A percentile compares a stretch with the other conserved stretches of the same genome.
Conservation (phyloP, 2,888 invertebrate species). For the Brenthis hecate region DNA sequence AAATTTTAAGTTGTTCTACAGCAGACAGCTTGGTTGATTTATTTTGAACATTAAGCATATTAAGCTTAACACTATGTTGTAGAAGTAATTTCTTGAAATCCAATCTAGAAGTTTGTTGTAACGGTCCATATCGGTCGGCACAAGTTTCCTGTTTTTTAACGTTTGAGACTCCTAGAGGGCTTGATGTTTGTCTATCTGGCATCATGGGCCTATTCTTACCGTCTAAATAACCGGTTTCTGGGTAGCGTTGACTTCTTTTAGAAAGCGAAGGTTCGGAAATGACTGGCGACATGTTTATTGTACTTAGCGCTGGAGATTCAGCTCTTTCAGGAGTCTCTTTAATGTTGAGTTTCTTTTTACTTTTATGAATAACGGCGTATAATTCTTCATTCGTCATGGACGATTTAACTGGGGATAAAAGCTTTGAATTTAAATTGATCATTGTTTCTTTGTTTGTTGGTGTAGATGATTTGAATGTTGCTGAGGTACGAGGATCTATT, state of each 20-base stretch:
- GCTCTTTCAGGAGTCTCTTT: conserved; percentile 78
- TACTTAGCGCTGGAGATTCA: conserved; percentile 73
- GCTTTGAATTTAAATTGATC: conserved; percentile 73
- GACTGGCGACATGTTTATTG: conserved; percentile 76
- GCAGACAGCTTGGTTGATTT: conserved; percentile 87
- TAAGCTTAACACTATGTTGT: conserved; percentile 87
- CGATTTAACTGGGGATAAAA: conserved; percentile 86
- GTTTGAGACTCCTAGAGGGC: conserved; percentile 47
- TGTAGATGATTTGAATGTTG: conserved; percentile 86
- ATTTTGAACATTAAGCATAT: conserved; percentile 76
- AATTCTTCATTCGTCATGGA: conserved; percentile 91
- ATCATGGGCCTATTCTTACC: conserved; percentile 84
- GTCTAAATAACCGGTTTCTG: conserved; percentile 85
- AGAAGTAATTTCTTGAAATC: conserved; percentile 92
- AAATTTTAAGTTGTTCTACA: conserved; percentile 89
- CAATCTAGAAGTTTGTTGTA: conserved; percentile 88
- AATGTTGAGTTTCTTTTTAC: conserved; percentile 88
- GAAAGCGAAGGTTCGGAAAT: conserved; percentile 74
- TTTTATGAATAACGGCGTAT: conserved; percentile 89
- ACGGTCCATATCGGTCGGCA: conserved; percentile 84
- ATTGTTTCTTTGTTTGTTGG: conserved; percentile 82
- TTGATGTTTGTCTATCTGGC: conserved; percentile 62
- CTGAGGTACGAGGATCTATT: conserved; percentile 84
- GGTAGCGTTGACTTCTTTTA: conserved; percentile 73
- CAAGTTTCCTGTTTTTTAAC: conserved; percentile 74